These are phyloP conservation scores for Paedocypris micromegethes DNA, from an alignment of 2,797 vertebrate species.

Conservation along the genomic window DNA sequence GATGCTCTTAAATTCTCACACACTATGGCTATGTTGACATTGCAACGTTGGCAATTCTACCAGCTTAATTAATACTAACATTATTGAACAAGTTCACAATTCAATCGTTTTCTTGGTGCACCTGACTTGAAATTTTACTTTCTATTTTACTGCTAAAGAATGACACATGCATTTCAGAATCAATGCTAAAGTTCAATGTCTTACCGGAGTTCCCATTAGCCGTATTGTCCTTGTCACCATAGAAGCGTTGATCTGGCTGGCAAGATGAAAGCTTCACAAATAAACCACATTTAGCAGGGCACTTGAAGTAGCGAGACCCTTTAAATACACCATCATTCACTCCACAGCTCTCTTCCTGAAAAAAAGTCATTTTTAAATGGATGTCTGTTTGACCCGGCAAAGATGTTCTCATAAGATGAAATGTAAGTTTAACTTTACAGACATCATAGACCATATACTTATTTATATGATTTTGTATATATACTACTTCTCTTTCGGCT, in stretches of 20 bases:
- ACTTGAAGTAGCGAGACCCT: conserved; percentile 60
- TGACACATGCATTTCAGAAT: not conserved
- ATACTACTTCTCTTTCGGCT: no score
- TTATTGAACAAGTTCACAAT: no score
- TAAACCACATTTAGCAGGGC: conserved; percentile 65
- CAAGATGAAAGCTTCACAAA: conserved; percentile 75
- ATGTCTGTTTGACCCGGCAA: not conserved
- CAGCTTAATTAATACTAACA: no score
- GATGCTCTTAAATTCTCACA: no score
- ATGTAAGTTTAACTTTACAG: no score
- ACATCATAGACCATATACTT: no score
- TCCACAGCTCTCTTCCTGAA: conserved; percentile 72
- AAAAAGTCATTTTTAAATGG: not conserved
- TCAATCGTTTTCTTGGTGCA: no score
- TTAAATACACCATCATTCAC: conserved; percentile 69
- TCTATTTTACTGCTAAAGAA: not conserved
- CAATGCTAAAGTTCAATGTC: not conserved
- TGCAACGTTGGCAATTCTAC: no score
- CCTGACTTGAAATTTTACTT: not conserved
- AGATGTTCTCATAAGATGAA: no score
- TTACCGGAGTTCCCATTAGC: conserved; percentile 35
- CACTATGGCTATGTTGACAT: no score
- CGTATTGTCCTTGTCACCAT: conserved; percentile 33
- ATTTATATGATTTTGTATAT: no score
- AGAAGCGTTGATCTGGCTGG: conserved; percentile 72